Evolutionary conservation across 64 coral and sea anemone species (phyloP), one percentile per base, ranked within the genome.

Genomic region (Pocillopora damicornis): DNA sequence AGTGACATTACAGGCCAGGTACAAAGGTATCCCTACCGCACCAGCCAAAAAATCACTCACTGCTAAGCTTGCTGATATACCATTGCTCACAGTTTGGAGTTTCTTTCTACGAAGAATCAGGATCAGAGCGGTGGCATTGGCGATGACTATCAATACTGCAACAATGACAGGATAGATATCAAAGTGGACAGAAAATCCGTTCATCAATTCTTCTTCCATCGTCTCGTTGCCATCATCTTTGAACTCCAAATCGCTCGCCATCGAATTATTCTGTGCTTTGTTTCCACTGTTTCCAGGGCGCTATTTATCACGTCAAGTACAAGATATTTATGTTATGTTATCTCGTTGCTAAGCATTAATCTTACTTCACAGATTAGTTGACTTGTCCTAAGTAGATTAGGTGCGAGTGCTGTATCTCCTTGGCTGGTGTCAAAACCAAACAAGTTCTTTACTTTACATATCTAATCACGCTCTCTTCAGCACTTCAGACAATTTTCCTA

Each of bases 41-140:
- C 91, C 91, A 11, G 91, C 82, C 86, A 93, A 38, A 12, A 93
- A 68, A 78, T 93, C 86, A n/a, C 86, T 89, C 4, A 89, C 59
- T 15, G 86, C 91, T 74, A 93, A 73, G 23, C 91, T 93, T 35
- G 80, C 91, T 15, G 89, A 73, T 22, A 88, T 63, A 15, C 78
- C 58, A 37, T 93, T 93, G 2, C 86, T 93, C 1, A 93, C 58
- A 6, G 76, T 88, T 16, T 73, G 75, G n/a, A 93, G 20, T 22
- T 87, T 87, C 2, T 82, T 78, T 59, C 84, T 88, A 15, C 69
- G 76, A 10, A 51, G 60, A 14, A 93, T 76, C 59, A 93, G 16
- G 12, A 62, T 23, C 15, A 94, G 15, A 2, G 62, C 92, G 35
- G 89, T 61, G 26, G 63, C 72, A 34, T 94, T 94, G 1, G 88